A percentile compares a stretch with the other conserved stretches of the same genome.
phyloP scores from a whole-genome alignment of 2,797 vertebrate species.

The Cichlasoma orientale region DNA sequence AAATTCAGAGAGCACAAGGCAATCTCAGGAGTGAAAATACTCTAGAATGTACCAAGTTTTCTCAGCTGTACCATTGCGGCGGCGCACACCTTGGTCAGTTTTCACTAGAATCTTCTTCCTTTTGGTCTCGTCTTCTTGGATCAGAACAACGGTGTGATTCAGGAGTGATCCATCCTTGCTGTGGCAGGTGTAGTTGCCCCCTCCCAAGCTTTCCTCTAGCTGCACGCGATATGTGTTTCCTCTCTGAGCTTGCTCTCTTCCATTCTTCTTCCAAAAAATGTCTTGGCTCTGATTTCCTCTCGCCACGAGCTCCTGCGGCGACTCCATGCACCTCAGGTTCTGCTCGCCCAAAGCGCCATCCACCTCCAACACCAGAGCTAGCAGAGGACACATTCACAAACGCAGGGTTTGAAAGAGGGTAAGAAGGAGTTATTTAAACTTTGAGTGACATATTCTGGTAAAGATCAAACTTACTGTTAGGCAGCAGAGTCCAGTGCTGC shows the following conservation, averaged over 20 bases:
- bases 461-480: slow-evolving; percentile 65
- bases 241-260: slow-evolving; percentile 6
- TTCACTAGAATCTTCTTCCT: slow-evolving; percentile 58
- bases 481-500: slow-evolving; percentile 67
- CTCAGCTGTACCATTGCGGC: neutral
- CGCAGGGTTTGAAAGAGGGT: neutral
- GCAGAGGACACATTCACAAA: slow-evolving; percentile 4
- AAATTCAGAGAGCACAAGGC: neutral
- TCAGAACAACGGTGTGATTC: slow-evolving; percentile 77
- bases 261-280: slow-evolving; percentile 68
- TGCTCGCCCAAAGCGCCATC: slow-evolving; percentile 37
- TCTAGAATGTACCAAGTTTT: neutral
- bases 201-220: slow-evolving; percentile 68
- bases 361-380: slow-evolving; percentile 70
- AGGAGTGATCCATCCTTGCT: slow-evolving; percentile 59
- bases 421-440: neutral
- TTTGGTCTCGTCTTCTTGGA: slow-evolving; percentile 25
- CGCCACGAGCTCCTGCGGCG: neutral
- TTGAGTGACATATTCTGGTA: neutral
- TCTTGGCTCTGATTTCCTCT: slow-evolving; percentile 2
- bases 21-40: neutral
- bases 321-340: slow-evolving; percentile 56
- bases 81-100: slow-evolving; percentile 24
- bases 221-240: slow-evolving; percentile 51
- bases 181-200: slow-evolving; percentile 80